These are phyloP conservation scores for Corydoras sp. DNA, from an alignment of 2,113 vertebrate genomes.

Conservation along the genomic window DNA sequence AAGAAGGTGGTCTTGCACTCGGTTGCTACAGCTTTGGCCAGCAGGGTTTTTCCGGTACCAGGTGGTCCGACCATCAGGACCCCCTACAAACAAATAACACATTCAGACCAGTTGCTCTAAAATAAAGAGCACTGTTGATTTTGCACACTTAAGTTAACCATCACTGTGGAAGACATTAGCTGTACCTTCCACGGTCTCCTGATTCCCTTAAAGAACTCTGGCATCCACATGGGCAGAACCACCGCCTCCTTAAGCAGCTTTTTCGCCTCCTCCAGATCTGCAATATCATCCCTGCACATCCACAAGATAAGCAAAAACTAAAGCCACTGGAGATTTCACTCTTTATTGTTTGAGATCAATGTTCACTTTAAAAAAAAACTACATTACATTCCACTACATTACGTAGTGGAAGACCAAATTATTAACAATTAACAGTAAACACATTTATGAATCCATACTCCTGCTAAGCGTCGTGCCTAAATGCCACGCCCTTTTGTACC, in stretches of 20 bases:
- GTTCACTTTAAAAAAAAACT: too few species aligned
- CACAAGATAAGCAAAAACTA: neutral
- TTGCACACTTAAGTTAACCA: too few species aligned
- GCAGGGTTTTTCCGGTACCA: constrained; percentile 91
- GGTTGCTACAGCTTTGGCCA: constrained; percentile 96
- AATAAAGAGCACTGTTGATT: too few species aligned
- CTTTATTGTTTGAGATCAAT: too few species aligned
- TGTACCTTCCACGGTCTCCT: constrained; percentile 92
- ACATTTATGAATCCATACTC: too few species aligned
- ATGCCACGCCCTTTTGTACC: too few species aligned
- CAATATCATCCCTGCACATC: constrained; percentile 84
- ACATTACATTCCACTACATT: too few species aligned
- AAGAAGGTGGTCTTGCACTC: constrained; percentile 98
- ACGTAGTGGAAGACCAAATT: too few species aligned
- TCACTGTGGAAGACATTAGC: neutral
- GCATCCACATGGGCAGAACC: constrained; percentile 98
- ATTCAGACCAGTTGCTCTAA: too few species aligned
- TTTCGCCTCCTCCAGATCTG: constrained; percentile 92
- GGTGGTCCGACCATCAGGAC: constrained; percentile 97
- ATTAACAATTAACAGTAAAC: too few species aligned
- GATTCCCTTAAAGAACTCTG: constrained; percentile 97
- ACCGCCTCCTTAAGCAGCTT: constrained; percentile 95
- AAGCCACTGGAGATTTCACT: neutral
- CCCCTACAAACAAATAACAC: constrained; percentile 64
- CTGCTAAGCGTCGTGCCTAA: too few species aligned